Evolutionary conservation across 2,888 invertebrate genomes (phyloP).

Genomic region (Tiliacea citrago): DNA sequence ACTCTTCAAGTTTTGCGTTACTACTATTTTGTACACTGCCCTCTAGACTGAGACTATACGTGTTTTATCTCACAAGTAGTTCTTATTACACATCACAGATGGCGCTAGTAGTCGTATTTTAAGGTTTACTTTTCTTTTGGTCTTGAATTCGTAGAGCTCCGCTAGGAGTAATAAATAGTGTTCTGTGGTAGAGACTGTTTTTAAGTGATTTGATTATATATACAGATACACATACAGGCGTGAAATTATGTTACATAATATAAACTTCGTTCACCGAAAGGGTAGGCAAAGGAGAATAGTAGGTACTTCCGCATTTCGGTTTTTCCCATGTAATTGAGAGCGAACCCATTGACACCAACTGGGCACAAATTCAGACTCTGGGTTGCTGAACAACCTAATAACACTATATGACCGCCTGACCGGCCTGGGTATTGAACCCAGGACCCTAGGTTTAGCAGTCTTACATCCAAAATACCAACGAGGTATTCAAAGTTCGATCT

Average conservation of each 20-base stretch:
- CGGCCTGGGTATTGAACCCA: neutral
- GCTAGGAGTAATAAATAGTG: too few relatives aligned
- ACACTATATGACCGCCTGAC: neutral
- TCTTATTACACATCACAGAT: constrained; percentile 17
- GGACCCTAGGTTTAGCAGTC: too few relatives aligned
- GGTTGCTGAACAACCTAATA: neutral
- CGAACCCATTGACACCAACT: neutral
- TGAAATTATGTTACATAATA: neutral
- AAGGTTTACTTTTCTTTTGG: too few relatives aligned
- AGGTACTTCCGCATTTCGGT: too few relatives aligned
- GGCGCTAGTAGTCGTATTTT: constrained; percentile 21
- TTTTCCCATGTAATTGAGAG: neutral
- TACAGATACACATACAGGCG: neutral
- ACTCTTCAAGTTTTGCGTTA: neutral
- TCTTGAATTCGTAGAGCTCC: neutral
- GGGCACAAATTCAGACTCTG: neutral
- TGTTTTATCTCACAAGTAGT: neutral
- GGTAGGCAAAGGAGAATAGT: neutral
- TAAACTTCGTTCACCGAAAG: too few relatives aligned
- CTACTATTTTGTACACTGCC: neutral
- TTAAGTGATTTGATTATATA: neutral
- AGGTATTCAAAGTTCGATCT: neutral
- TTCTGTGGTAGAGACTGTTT: too few relatives aligned
- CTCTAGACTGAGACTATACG: neutral
- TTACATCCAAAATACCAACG: neutral